phyloP scores from a whole-genome alignment of 2,888 invertebrate genomes.

The Drosophila monieri region DNA sequence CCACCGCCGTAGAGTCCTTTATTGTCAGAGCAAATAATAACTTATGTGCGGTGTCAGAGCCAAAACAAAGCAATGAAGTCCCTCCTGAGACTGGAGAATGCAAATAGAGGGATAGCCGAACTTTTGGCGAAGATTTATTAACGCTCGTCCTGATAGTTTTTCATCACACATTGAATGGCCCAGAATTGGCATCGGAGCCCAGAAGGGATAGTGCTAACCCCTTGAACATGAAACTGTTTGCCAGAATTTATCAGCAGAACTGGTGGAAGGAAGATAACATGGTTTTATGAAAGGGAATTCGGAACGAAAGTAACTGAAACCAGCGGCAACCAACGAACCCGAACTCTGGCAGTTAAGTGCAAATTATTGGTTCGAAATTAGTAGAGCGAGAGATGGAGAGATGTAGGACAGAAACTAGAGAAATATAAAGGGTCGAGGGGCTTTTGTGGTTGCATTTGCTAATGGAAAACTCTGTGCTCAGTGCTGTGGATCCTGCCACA shows the following conservation, averaged over 20 bases:
- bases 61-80: constrained; percentile 38
- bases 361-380: constrained; percentile 70
- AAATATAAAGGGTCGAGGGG: constrained; percentile 23
- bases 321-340: constrained; percentile 25
- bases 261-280: constrained; percentile 13
- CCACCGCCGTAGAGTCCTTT: constrained; percentile 37
- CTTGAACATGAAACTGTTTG: constrained; percentile 24
- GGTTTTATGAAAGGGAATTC: constrained; percentile 69
- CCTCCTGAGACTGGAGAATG: constrained; percentile 28
- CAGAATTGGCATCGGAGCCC: constrained; percentile 4
- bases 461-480: constrained; percentile 59
- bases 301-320: constrained; percentile 60
- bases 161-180: constrained; percentile 17
- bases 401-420: neutral
- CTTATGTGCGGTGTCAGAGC: constrained; percentile 73
- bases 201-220: constrained; percentile 6
- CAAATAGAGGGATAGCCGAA: constrained; percentile 16
- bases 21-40: constrained; percentile 74
- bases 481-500: neutral
- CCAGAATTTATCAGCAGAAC: constrained; percentile 30
- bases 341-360: constrained; percentile 61
- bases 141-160: constrained; percentile 8
- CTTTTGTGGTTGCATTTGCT: constrained; percentile 73
- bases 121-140: neutral
- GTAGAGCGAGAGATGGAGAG: constrained; percentile 44